Base-by-base conservation (phyloP, 2,888 invertebrate genomes). In the Orthosia gracilis region DNA sequence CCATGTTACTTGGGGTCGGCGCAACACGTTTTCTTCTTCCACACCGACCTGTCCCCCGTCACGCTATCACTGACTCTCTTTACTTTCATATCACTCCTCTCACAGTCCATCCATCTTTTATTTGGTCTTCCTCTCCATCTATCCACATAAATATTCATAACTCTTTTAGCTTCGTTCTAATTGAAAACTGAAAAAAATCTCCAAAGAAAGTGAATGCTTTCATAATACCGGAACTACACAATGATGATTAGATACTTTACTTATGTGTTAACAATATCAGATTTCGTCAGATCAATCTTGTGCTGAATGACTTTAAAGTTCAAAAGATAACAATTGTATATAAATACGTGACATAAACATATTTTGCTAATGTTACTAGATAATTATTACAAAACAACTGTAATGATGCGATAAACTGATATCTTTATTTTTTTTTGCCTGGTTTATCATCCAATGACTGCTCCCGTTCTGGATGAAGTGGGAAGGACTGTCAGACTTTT, bases 271-370 rank as follows among this genome's bases (percentile, higher is more conserved):
- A 52, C 17, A 66, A 62, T 63, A 79, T 84, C 45, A 61, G 81
- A 80, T 80, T 77, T 67, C 55, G 59, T 72, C 84, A 77, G 77
- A 74, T 26, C 23, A 62, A 79, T 79, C 84, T 69, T 52, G 54
- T 21, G 59, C 18, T 21, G 18, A 66, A 45, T 70, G 69, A 57
- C 72, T 52, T 17, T 58, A 54, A 31, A 72, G 72, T 72, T 75
- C 72, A 75, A 71, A 61, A 69, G 84, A 70, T 81, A 63, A 73
- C 40, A 45, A 18, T 40, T 70, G 73, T 66, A 64, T 58, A 62
- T 23, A n/a, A 21, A 15, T 54, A 66, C 57, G 59, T 58, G 54
- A 26, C 12, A 61, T 65, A n/a, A 26, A n/a, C 57, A 58, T 40
- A 65, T 13, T 11, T 61, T 21, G 69, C 26, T 62, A 26, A 69